Conservation (phyloP, 1,140 invertebrate species). For the Sipha flava region DNA sequence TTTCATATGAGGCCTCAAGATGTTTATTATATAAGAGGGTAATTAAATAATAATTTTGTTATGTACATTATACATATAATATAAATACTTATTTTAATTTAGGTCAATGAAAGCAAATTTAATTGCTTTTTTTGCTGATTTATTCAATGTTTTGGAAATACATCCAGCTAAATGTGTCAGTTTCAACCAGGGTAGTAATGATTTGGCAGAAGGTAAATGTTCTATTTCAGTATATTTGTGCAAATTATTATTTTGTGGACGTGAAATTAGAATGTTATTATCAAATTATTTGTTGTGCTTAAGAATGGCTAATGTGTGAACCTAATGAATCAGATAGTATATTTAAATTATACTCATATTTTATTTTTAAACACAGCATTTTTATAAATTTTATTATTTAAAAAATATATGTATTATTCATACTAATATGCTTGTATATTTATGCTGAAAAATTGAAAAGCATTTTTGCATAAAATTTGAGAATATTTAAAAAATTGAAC, state of each 20-base stretch:
- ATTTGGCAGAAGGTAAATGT: neutral
- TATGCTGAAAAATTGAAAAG: neutral
- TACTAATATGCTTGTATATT: too few relatives aligned
- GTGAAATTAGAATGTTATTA: neutral
- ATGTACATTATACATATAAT: neutral
- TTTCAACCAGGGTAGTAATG: slow-evolving; percentile 43
- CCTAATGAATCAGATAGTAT: neutral
- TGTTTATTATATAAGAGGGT: slow-evolving; percentile 90
- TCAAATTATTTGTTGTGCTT: neutral
- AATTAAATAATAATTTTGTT: slow-evolving; percentile 39
- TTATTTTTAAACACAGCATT: neutral
- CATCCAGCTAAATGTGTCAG: slow-evolving; percentile 81
- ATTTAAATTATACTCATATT: neutral
- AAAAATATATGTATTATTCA: neutral
- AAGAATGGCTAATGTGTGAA: neutral
- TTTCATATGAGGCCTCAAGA: slow-evolving; percentile 95
- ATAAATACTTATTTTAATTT: slow-evolving; percentile 41
- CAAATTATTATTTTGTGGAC: neutral
- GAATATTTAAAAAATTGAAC: too few relatives aligned
- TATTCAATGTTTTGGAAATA: slow-evolving; percentile 92
- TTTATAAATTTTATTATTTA: neutral
- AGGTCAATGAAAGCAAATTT: slow-evolving; percentile 89
- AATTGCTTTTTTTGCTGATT: slow-evolving; percentile 85
- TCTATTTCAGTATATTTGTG: neutral
- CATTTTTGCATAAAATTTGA: too few relatives aligned